phyloP scores from a whole-genome alignment of 2,888 invertebrate genomes.

The Phlogophora meticulosa region DNA sequence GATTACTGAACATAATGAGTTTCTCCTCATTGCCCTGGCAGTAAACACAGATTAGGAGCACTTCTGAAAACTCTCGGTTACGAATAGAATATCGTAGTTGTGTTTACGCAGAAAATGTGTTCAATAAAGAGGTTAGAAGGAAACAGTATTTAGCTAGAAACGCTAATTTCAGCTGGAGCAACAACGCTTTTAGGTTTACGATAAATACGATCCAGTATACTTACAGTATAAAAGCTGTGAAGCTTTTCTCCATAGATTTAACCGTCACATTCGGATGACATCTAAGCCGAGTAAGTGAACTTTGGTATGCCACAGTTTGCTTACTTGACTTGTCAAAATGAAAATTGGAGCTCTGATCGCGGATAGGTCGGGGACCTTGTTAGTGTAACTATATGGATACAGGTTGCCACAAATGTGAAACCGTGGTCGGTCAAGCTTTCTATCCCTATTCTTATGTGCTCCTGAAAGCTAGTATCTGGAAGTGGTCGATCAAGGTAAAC shows the following conservation, averaged over 20 bases:
- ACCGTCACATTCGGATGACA: background rate
- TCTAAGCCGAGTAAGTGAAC: background rate
- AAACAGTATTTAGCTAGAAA: background rate
- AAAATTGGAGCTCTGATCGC: background rate
- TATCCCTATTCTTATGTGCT: background rate
- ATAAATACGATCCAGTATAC: background rate
- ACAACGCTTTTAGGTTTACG: background rate
- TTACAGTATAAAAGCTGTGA: too few species aligned
- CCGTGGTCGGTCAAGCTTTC: background rate
- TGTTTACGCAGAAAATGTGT: background rate
- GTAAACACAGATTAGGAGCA: slow-evolving; percentile 36
- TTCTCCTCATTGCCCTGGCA: slow-evolving; percentile 27
- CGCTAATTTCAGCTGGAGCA: background rate
- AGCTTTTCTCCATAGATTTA: background rate
- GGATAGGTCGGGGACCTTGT: background rate
- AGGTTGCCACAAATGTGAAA: background rate
- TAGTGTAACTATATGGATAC: background rate
- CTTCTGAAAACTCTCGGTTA: slow-evolving; percentile 23
- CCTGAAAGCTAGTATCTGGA: background rate
- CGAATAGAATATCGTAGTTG: background rate
- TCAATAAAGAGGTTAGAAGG: background rate
- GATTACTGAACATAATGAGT: slow-evolving; percentile 49
- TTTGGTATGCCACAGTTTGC: background rate
- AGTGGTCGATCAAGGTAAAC: background rate
- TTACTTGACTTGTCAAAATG: background rate